These are phyloP conservation scores for Saxicola maurus DNA, from an alignment of 2,797 vertebrate species.

Conservation along the genomic window DNA sequence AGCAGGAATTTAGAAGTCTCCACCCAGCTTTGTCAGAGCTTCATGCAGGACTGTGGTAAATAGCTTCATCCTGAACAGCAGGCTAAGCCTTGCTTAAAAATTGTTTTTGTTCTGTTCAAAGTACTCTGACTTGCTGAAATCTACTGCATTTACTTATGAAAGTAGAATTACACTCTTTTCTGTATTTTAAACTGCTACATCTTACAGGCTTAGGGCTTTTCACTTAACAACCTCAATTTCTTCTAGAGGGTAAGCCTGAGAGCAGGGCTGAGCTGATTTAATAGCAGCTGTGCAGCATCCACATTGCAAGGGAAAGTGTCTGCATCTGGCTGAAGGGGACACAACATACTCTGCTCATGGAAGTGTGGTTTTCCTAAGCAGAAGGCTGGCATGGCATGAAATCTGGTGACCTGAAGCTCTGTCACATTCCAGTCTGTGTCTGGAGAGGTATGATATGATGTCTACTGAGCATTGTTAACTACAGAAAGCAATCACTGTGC, in stretches of 20 bases:
- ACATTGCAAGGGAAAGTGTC: accelerated
- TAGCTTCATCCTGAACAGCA: background rate
- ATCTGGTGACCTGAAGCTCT: background rate
- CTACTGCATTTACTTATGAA: background rate
- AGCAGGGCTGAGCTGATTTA: background rate
- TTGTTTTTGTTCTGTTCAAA: background rate
- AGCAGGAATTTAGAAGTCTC: background rate
- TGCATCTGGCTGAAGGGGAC: background rate
- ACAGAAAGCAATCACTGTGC: background rate
- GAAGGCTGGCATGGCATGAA: background rate
- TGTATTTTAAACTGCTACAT: background rate
- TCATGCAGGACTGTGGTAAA: background rate
- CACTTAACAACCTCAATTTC: background rate
- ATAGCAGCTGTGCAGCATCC: background rate
- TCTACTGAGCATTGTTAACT: background rate
- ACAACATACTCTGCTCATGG: background rate
- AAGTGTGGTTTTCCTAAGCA: background rate
- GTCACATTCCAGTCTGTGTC: background rate
- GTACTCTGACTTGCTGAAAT: background rate
- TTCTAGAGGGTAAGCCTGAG: background rate
- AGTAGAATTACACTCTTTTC: background rate
- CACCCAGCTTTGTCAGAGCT: background rate
- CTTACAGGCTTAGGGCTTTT: background rate
- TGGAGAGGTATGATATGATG: background rate
- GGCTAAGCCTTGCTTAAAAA: background rate